phyloP scores from a whole-genome alignment of 2,888 invertebrate species.

The Harpalus rubripes region DNA sequence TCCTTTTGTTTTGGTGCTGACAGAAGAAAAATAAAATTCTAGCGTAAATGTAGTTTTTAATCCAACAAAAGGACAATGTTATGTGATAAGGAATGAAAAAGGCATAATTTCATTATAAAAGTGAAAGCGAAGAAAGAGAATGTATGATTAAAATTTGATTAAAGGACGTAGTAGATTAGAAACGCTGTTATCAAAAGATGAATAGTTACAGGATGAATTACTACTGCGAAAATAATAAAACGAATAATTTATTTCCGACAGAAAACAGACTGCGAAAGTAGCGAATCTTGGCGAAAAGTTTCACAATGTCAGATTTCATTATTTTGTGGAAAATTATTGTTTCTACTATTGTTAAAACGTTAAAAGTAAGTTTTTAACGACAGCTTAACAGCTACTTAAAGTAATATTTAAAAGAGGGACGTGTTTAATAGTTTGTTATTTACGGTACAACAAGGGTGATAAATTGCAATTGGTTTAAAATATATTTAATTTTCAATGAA shows the following conservation, averaged over 20 bases:
- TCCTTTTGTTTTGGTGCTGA: conserved; percentile 10
- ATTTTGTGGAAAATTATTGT: neutral
- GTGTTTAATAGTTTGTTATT: no score
- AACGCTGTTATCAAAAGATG: conserved; percentile 2
- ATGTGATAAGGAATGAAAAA: neutral
- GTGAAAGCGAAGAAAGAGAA: neutral
- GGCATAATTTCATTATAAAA: neutral
- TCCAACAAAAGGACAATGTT: neutral
- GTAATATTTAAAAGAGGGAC: no score
- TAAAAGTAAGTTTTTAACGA: no score
- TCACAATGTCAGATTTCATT: no score
- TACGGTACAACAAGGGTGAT: no score
- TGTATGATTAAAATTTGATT: neutral
- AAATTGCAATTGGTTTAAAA: no score
- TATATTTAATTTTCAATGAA: no score
- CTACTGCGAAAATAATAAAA: neutral
- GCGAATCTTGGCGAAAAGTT: neutral
- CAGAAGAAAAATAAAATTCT: conserved; percentile 1
- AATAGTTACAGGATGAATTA: neutral
- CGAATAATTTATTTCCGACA: conserved; percentile 2
- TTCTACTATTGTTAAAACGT: neutral
- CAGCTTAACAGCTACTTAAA: no score
- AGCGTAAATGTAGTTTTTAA: neutral
- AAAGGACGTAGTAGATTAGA: neutral
- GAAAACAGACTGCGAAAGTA: neutral